A percentile compares a stretch with the other conserved stretches of the same genome.
These are phyloP conservation scores for Apteryx mantelli DNA, from an alignment of 2,113 vertebrate genomes.

Conservation along the genomic window DNA sequence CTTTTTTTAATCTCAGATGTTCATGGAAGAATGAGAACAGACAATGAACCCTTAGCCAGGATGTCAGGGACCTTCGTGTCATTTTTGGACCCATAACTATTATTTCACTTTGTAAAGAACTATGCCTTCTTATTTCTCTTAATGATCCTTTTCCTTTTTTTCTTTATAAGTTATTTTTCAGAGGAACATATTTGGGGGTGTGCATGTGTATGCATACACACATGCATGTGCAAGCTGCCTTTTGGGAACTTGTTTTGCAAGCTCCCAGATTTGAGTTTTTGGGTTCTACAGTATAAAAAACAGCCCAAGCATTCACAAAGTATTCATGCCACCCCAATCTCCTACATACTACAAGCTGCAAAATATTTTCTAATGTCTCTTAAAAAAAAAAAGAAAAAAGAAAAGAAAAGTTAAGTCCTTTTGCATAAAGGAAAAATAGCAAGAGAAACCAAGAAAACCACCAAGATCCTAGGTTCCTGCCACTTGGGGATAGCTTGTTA, in stretches of 20 bases:
- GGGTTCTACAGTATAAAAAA: background rate
- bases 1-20: background rate
- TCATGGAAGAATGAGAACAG: background rate
- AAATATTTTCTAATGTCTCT: background rate
- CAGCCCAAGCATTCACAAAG: background rate
- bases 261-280: background rate
- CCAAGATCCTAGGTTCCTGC: background rate
- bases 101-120: background rate
- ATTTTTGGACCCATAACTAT: background rate
- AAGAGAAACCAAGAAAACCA: background rate
- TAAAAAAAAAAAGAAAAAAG: no score
- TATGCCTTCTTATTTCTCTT: background rate
- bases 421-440: background rate
- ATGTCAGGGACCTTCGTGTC: background rate
- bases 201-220: no score
- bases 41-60: background rate
- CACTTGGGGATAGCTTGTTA: background rate
- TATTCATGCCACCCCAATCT: background rate
- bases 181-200: background rate
- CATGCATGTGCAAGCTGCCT: background rate
- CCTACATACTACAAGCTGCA: background rate
- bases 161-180: background rate
- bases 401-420: background rate
- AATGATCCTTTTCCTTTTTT: background rate
- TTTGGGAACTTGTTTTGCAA: background rate